A percentile compares a stretch with the other conserved stretches of the same genome.
phyloP scores from a whole-genome alignment of 64 coral and sea anemone genomes.

The Montipora foliosa region DNA sequence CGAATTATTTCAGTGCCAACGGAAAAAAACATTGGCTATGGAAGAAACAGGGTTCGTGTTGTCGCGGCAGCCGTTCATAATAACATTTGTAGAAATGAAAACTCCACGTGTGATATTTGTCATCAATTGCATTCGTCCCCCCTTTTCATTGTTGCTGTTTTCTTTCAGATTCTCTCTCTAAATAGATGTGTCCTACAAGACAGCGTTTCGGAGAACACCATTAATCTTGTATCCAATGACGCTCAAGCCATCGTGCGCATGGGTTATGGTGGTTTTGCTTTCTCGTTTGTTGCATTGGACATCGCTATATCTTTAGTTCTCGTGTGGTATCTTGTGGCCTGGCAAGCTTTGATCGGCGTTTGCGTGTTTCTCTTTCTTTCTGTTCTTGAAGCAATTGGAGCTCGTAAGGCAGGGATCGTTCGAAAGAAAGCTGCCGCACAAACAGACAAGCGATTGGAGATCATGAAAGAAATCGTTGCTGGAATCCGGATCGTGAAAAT shows the following conservation, averaged over 20 bases:
- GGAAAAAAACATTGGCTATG: no score
- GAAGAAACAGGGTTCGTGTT: no score
- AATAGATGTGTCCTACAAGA: slow-evolving; percentile 3
- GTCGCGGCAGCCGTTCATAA: no score
- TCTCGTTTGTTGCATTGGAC: slow-evolving; percentile 12
- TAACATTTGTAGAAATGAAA: no score
- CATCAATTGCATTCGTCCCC: no score
- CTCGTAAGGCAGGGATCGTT: not conserved
- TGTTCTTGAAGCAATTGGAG: not conserved
- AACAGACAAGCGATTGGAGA: slow-evolving; percentile 35
- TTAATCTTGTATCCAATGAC: slow-evolving; percentile 61
- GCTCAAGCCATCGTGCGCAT: not conserved
- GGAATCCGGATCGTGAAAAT: slow-evolving; percentile 65
- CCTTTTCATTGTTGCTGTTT: not conserved
- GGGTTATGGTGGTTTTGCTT: not conserved
- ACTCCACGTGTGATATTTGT: no score
- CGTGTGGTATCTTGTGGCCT: slow-evolving; percentile 37
- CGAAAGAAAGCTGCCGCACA: slow-evolving; percentile 6
- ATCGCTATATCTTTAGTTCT: not conserved
- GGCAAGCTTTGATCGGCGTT: slow-evolving; percentile 39
- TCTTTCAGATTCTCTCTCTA: not conserved
- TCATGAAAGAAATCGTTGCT: slow-evolving; percentile 32
- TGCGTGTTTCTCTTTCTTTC: not conserved
- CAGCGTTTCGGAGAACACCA: slow-evolving; percentile 20
- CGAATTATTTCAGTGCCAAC: no score